Conservation (phyloP, 2,113 vertebrate genomes). For the Equus przewalskii region DNA sequence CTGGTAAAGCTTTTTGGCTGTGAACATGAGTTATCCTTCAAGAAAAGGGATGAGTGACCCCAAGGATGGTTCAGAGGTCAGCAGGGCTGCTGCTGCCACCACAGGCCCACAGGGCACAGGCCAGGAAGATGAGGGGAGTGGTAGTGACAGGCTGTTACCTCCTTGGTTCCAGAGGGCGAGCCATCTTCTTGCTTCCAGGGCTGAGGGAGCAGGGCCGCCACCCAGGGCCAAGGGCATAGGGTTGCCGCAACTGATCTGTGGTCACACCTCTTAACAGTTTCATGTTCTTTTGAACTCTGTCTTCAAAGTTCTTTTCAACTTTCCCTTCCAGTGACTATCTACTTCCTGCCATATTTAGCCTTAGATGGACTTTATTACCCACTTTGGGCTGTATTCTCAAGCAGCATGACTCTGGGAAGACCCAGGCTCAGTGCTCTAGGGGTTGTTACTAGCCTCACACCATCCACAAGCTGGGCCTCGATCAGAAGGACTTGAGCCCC, state of each 20-base stretch:
- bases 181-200: background rate
- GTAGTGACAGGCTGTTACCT: background rate
- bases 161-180: background rate
- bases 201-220: background rate
- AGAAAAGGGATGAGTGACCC: constrained; percentile 33
- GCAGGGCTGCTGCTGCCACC: background rate
- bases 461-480: background rate
- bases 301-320: background rate
- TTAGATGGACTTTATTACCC: background rate
- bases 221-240: background rate
- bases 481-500: background rate
- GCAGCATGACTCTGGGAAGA: background rate
- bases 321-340: background rate
- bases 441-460: background rate
- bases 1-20: background rate
- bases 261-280: background rate
- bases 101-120: background rate
- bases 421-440: background rate
- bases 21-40: background rate
- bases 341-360: background rate
- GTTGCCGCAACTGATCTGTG: background rate
- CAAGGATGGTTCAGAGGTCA: background rate
- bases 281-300: background rate
- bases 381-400: background rate
- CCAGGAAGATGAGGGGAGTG: background rate